Conservation (phyloP, 2,888 invertebrate genomes). For the Terebella lapidaria region DNA sequence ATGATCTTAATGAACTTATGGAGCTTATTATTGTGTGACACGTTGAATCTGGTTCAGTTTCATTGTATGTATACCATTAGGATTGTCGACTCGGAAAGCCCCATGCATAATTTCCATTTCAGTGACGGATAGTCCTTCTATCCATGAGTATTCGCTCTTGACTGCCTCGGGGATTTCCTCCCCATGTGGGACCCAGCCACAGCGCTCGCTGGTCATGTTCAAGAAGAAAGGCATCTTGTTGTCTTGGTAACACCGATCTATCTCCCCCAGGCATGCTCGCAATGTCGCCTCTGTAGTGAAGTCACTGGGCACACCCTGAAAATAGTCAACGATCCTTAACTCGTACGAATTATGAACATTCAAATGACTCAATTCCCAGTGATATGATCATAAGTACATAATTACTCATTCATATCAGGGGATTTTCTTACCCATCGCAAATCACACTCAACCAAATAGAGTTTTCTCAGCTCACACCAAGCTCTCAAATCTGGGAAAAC, state of each 20-base stretch:
- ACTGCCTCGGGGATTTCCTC: constrained; percentile 25
- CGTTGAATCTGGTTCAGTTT: no score
- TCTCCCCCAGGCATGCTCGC: constrained; percentile 32
- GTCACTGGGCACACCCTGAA: constrained; percentile 12
- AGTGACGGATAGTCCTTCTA: constrained; percentile 31
- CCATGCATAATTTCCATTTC: constrained; percentile 37
- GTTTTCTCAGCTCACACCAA: constrained; percentile 30
- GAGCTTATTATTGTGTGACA: no score
- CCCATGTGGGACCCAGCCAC: constrained; percentile 30
- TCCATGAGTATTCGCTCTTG: constrained; percentile 25
- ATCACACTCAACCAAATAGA: constrained; percentile 36
- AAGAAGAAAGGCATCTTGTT: constrained; percentile 29
- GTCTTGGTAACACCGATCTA: constrained; percentile 33
- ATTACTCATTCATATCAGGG: neutral
- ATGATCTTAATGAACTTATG: no score
- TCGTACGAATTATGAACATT: neutral
- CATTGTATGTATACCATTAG: no score
- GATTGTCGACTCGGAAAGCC: constrained; percentile 28
- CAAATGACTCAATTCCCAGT: neutral
- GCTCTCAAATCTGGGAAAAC: constrained; percentile 34
- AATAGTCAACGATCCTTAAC: neutral
- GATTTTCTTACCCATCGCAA: constrained; percentile 33
- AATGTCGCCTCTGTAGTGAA: constrained; percentile 25
- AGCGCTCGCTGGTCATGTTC: constrained; percentile 31
- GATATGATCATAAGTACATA: neutral